A percentile compares a stretch with the other conserved stretches of the same genome.
Conservation (phyloP, 2,113 vertebrate genomes). For the Chloropsis hardwickii region DNA sequence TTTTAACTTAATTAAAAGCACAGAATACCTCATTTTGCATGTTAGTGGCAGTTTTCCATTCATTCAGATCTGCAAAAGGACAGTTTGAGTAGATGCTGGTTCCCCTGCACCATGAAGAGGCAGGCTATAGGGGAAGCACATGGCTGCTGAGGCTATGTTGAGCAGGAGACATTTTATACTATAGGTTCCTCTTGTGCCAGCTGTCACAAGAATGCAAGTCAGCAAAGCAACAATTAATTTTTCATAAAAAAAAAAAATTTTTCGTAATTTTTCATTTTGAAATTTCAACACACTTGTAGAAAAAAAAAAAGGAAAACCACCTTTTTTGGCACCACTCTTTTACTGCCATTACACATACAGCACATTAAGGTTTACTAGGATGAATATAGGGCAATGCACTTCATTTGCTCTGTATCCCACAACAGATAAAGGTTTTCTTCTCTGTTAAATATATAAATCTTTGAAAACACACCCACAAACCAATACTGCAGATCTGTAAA, state of each 20-base stretch:
- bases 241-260: no score
- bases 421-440: not conserved
- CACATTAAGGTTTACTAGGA: not conserved
- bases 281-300: not conserved
- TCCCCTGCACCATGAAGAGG: not conserved
- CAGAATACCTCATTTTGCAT: not conserved
- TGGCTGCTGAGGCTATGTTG: not conserved
- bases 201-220: not conserved
- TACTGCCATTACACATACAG: not conserved
- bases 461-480: not conserved
- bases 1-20: not conserved
- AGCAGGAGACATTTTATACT: not conserved
- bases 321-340: not conserved
- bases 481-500: not conserved
- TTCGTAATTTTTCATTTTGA: not conserved
- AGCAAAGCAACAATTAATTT: not conserved
- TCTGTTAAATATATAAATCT: not conserved
- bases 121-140: not conserved
- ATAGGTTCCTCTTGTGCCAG: not conserved
- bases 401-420: not conserved
- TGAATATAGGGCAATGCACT: not conserved
- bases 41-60: not conserved
- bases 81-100: not conserved
- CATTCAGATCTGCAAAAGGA: not conserved
- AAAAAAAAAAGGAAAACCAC: not conserved